Percentiles rank a stretch among this genome's conserved stretches.
Evolutionary conservation across 2,113 vertebrate genomes (phyloP).

Genomic region (Polypterus bichir): DNA sequence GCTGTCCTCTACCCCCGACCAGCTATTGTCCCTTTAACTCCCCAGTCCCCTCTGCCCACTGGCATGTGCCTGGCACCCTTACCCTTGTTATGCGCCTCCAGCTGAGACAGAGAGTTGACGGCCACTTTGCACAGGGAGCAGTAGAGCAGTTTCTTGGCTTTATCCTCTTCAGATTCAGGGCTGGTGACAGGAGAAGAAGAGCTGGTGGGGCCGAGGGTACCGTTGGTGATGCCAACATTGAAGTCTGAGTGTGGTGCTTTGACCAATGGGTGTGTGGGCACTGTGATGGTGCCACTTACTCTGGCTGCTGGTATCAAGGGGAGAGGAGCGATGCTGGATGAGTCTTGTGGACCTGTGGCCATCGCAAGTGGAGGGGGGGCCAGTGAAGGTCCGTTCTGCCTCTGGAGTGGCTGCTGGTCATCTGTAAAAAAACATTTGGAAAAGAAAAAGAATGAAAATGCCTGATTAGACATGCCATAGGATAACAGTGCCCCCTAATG

Average conservation of each 20-base stretch:
- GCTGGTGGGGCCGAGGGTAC: constrained; percentile 12
- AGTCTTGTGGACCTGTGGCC: constrained; percentile 39
- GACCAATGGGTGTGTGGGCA: too few species aligned
- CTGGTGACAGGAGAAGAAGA: constrained; percentile 28
- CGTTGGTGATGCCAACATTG: constrained; percentile 2
- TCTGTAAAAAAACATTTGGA: constrained; percentile 27
- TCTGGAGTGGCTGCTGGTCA: constrained; percentile 32
- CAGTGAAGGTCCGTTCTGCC: constrained; percentile 35
- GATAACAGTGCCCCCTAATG: too few species aligned
- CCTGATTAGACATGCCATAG: too few species aligned
- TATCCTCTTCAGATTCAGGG: constrained; percentile 71
- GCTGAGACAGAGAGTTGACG: constrained; percentile 80
- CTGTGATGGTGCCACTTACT: constrained; percentile 8
- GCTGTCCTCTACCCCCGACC: too few species aligned
- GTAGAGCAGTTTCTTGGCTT: constrained; percentile 77
- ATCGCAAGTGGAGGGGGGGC: constrained; percentile 28
- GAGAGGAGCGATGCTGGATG: constrained; percentile 28
- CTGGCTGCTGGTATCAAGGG: constrained; percentile 31
- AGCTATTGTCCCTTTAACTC: too few species aligned
- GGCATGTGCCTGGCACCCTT: background rate
- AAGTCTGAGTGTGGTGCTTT: too few species aligned
- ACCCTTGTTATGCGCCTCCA: constrained; percentile 94
- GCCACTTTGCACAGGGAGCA: constrained; percentile 85
- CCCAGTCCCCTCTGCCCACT: too few species aligned
- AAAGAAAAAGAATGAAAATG: too few species aligned